phyloP scores from a whole-genome alignment of 2,888 invertebrate species.

The Tiliacea aurago region DNA sequence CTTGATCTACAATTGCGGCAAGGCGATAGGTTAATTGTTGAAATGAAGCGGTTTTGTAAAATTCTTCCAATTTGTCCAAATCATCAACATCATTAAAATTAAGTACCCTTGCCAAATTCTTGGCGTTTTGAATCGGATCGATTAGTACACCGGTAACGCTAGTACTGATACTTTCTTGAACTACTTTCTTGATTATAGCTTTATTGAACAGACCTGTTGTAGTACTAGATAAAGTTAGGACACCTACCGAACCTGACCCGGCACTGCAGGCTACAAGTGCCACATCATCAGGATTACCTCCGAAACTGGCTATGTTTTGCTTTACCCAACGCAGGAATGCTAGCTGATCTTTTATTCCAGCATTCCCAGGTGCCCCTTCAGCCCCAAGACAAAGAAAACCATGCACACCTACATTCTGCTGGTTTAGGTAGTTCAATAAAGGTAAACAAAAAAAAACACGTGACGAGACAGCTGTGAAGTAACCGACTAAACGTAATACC shows the following conservation, averaged over 20 bases:
- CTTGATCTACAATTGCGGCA: slow-evolving; percentile 20
- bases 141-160: slow-evolving; percentile 71
- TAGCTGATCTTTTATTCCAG: slow-evolving; percentile 82
- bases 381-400: slow-evolving; percentile 80
- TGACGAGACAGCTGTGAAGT: no score
- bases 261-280: slow-evolving; percentile 78
- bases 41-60: slow-evolving; percentile 72
- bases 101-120: slow-evolving; percentile 70
- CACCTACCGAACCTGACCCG: slow-evolving; percentile 75
- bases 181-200: slow-evolving; percentile 77
- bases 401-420: slow-evolving; percentile 73
- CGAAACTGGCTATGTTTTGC: slow-evolving; percentile 77
- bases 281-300: slow-evolving; percentile 79
- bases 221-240: slow-evolving; percentile 75
- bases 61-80: slow-evolving; percentile 72
- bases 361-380: slow-evolving; percentile 77
- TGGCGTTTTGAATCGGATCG: slow-evolving; percentile 75
- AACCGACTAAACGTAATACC: no score
- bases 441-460: no score
- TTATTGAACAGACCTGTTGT: slow-evolving; percentile 76
- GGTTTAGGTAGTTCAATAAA: no score
- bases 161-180: slow-evolving; percentile 66
- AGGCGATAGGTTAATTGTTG: slow-evolving; percentile 60
- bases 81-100: slow-evolving; percentile 71
- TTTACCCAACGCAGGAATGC: slow-evolving; percentile 76